Conservation (phyloP, 2,113 vertebrate genomes). For the Anas platyrhynchos region DNA sequence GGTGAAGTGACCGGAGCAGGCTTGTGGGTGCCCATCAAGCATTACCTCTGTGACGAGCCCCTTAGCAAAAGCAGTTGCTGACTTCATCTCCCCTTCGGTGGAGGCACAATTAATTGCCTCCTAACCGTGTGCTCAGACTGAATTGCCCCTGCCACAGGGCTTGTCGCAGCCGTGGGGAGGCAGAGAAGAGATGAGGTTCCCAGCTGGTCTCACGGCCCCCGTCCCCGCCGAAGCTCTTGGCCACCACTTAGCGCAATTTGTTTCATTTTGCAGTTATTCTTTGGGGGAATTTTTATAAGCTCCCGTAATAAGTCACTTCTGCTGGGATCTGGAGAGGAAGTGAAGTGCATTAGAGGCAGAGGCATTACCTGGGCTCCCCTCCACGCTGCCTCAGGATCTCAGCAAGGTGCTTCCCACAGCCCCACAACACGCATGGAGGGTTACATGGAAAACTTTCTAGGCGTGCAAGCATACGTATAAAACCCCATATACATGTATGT, state of each 20-base stretch:
- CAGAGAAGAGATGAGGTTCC: background rate
- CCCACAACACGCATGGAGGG: background rate
- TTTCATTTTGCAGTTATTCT: conserved; percentile 61
- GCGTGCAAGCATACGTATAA: accelerated
- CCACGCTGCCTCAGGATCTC: background rate
- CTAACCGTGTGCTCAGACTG: background rate
- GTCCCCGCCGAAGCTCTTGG: conserved; percentile 20
- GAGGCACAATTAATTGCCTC: background rate
- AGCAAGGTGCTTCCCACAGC: accelerated
- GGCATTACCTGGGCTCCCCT: background rate
- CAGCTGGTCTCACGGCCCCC: background rate
- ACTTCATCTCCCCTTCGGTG: background rate
- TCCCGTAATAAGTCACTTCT: conserved; percentile 50
- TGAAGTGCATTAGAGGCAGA: conserved; percentile 14
- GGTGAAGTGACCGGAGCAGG: background rate
- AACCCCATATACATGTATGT: accelerated
- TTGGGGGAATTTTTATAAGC: conserved; percentile 33
- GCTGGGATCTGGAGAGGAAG: conserved; percentile 2
- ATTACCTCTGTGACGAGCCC: background rate
- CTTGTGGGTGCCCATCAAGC: background rate
- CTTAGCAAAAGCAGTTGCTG: background rate
- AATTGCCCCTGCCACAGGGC: background rate
- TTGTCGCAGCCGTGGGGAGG: background rate
- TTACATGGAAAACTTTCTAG: background rate
- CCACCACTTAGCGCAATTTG: conserved; percentile 16